Conservation (phyloP, 2,797 vertebrate genomes). For the Tenualosa ilisha region DNA sequence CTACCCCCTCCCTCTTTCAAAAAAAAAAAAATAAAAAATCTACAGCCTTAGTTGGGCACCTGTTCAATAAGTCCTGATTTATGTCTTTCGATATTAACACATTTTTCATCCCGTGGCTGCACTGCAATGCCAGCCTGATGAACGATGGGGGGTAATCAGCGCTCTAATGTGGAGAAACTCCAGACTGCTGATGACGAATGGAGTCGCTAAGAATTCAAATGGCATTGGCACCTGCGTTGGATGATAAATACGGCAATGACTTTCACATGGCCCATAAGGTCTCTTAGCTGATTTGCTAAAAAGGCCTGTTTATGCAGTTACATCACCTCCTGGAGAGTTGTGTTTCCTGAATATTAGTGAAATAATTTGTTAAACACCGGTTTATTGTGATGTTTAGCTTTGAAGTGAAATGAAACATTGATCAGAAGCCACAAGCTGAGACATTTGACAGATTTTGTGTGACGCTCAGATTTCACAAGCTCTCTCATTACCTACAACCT, state of each 20-base stretch:
- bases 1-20: constrained; percentile 29
- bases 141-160: constrained; percentile 59
- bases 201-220: constrained; percentile 49
- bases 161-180: constrained; percentile 54
- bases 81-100: constrained; percentile 55
- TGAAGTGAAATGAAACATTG: neutral
- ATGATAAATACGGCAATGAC: constrained; percentile 49
- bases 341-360: neutral
- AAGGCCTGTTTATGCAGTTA: neutral
- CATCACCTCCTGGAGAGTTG: neutral
- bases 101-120: constrained; percentile 50
- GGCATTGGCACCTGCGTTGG: constrained; percentile 47
- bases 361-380: neutral
- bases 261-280: constrained; percentile 45
- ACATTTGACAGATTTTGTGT: neutral
- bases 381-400: constrained; percentile 2
- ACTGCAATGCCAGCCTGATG: constrained; percentile 51
- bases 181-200: constrained; percentile 55
- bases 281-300: constrained; percentile 38
- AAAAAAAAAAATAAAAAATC: constrained; percentile 26
- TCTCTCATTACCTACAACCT: neutral
- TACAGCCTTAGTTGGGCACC: constrained; percentile 45
- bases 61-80: constrained; percentile 55
- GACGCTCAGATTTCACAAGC: neutral
- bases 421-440: neutral